Conservation (phyloP, 1,140 invertebrate species). For the Helicoverpa zea region DNA sequence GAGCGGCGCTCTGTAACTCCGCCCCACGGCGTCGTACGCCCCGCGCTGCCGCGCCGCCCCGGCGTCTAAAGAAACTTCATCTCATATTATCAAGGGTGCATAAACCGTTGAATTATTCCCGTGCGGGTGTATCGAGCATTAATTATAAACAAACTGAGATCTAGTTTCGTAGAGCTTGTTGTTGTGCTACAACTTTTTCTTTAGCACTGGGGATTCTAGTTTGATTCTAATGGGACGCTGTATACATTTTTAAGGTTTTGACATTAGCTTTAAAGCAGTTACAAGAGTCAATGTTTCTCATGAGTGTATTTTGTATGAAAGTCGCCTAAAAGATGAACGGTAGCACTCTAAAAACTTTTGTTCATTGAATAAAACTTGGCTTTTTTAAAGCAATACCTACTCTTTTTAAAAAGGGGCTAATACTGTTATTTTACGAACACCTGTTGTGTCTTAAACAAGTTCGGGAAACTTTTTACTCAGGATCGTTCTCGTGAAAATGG, state of each 20-base stretch:
- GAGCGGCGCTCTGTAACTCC: constrained; percentile 75
- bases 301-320: constrained; percentile 8
- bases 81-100: constrained; percentile 83
- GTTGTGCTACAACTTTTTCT: constrained; percentile 34
- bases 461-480: constrained; percentile 82
- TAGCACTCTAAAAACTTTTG: constrained; percentile 37
- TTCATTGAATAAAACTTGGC: constrained; percentile 50
- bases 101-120: constrained; percentile 79
- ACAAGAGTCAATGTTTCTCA: constrained; percentile 11
- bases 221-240: constrained; percentile 26
- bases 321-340: not conserved
- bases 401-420: constrained; percentile 71
- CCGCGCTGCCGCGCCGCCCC: constrained; percentile 74
- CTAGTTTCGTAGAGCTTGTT: constrained; percentile 51
- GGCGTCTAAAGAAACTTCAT: constrained; percentile 82
- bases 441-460: constrained; percentile 80
- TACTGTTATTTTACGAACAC: constrained; percentile 70
- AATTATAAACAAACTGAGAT: constrained; percentile 75
- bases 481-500: constrained; percentile 71
- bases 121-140: constrained; percentile 71
- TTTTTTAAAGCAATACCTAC: constrained; percentile 49
- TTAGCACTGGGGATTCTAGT: constrained; percentile 13
- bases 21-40: constrained; percentile 73
- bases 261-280: constrained; percentile 25
- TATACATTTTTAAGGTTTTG: not conserved